Base-by-base conservation (phyloP, 2,888 invertebrate species). In the Cylloceria caligata region DNA sequence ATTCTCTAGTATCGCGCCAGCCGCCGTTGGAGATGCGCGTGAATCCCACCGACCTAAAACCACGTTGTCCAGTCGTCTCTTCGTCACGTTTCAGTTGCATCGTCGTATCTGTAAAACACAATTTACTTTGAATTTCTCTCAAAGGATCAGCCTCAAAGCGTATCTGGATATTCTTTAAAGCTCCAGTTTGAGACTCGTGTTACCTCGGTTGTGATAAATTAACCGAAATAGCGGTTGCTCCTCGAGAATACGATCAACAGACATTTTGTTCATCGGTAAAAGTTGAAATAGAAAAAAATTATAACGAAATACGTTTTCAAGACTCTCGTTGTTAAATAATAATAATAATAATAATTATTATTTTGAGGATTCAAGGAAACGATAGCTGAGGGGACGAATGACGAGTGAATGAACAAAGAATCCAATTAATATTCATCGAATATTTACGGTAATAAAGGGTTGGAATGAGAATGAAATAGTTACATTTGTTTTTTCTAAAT, bases 1-100 rank as follows among this genome's bases (percentile, higher is more conserved):
- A 87, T 88, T 83, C 88, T 88, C 87, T 89, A 91, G 91, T 91
- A 86, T 88, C 90, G 91, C 91, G 91, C 89, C 89, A 89, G 88
- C 90, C 88, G 88, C 89, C 90, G 90, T 88, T 87, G 88, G 87
- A 87, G 86, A 88, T 85, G 85, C 87, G 89, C 86, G 88, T 79
- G 21, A 71, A 34, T 69, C 39, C 45, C 27, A 60, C 62, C 67
- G 67, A 69, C 36, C 13, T 30, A 42, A 67, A 39, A 64, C 36
- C 52, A 69, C 52, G 45, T 68, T 47, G 55, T 42, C 52, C 57
- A 5, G 71, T 65, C 52, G 19, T 13, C 19, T 55, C 34, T 47
- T 64, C 45, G 49, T 78, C 57, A 72, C 39, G 55, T 62, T 57
- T 39, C 16, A 39, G 49, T 60, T 55, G 16, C 6, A 67, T 47